A percentile compares a stretch with the other conserved stretches of the same genome.
phyloP scores from a whole-genome alignment of 2,113 vertebrate genomes.

The Pongo pygmaeus region DNA sequence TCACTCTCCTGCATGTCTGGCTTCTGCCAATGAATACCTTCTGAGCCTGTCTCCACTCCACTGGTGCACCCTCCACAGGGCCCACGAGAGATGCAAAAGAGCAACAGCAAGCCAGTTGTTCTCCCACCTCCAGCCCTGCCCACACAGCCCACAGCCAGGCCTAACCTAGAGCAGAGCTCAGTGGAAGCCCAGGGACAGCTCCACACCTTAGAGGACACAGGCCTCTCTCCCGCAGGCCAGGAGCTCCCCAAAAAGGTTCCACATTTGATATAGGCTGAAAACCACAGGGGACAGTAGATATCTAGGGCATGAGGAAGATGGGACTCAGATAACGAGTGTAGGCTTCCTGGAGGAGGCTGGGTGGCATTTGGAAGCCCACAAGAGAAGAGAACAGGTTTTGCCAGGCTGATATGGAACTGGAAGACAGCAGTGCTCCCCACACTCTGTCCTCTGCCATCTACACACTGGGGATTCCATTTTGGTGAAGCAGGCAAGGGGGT shows the following conservation, averaged over 20 bases:
- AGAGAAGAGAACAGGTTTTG: background rate
- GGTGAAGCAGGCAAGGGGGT: background rate
- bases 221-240: background rate
- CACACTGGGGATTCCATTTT: background rate
- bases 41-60: background rate
- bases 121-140: rapidly evolving
- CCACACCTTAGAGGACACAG: background rate
- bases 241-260: background rate
- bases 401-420: background rate
- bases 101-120: background rate
- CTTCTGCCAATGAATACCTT: background rate
- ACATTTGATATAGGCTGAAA: background rate
- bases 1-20: background rate
- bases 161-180: background rate
- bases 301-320: background rate
- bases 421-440: background rate
- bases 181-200: background rate
- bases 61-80: too few relatives aligned
- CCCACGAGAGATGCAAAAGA: background rate
- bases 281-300: too few relatives aligned
- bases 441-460: background rate
- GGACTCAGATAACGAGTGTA: background rate
- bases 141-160: background rate
- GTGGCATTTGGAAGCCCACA: background rate
- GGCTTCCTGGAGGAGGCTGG: background rate